Conservation (phyloP, 1,140 invertebrate genomes). For the Lutraria rhynchaena region DNA sequence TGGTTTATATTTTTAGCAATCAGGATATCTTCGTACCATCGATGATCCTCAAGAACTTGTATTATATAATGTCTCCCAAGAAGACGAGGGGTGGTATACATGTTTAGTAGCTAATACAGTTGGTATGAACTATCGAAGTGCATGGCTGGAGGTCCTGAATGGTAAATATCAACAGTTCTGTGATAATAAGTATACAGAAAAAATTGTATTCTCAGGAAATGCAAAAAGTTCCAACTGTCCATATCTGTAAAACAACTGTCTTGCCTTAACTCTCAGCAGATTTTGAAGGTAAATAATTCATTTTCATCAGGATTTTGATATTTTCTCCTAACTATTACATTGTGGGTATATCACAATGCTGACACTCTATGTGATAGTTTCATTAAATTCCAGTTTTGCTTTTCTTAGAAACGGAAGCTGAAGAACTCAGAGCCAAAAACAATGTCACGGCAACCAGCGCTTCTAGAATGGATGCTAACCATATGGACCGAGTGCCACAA, state of each 20-base stretch:
- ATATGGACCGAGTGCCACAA: slow-evolving; percentile 16
- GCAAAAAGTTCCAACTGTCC: no score
- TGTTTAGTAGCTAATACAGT: slow-evolving; percentile 93
- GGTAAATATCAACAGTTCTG: slow-evolving; percentile 66
- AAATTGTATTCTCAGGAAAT: no score
- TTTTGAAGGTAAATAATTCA: no score
- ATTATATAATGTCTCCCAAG: slow-evolving; percentile 91
- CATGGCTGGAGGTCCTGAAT: slow-evolving; percentile 89
- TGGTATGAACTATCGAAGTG: slow-evolving; percentile 89
- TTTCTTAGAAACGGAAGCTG: slow-evolving; percentile 18
- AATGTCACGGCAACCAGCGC: not conserved
- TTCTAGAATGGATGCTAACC: slow-evolving; percentile 5
- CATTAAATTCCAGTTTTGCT: no score
- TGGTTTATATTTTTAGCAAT: slow-evolving; percentile 64
- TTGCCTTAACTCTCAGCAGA: no score
- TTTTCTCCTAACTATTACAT: no score
- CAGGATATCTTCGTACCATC: slow-evolving; percentile 71
- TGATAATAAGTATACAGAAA: no score
- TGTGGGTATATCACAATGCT: no score
- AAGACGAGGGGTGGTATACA: slow-evolving; percentile 96
- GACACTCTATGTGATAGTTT: no score
- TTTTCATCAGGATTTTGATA: no score
- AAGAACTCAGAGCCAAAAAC: not conserved
- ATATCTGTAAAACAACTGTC: no score
- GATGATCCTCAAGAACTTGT: slow-evolving; percentile 87